Evolutionary conservation across 2,888 invertebrate genomes (phyloP), one percentile per base, ranked within the genome.

Genomic region (Conops quadrifasciatus): DNA sequence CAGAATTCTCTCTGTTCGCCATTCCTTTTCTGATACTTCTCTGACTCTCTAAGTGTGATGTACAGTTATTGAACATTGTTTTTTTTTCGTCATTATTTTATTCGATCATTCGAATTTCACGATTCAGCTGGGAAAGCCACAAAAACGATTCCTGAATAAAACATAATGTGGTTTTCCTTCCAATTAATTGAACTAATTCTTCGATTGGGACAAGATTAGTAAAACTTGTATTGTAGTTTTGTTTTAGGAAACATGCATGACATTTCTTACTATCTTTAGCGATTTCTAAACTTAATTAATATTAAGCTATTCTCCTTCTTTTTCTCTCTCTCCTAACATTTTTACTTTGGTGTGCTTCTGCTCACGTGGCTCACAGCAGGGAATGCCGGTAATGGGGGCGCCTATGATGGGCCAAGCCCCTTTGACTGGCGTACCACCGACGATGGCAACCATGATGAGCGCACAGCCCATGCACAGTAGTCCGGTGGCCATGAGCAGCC

Each of bases 351-450:
- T 43, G 24, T 66, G 2, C 7, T 26, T 26, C 24, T 45, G 53
- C 16, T 9, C 28, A 56, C 58, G 28, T 47, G 36, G 62, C 28
- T 47, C 59, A n/a, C 74, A 85, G 79, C 85, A 86, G 84, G 86
- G 86, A 73, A 86, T 86, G 84, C 84, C 85, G 77, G 84, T 84
- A 83, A 86, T 86, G 85, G 85, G 84, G 72, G 80, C 82, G 76
- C 82, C 80, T 80, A 85, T 85, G 84, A 81, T 85, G 85, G 80
- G 80, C 76, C 85, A 84, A 83, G 83, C 82, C 81, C 82, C 84
- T 83, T 84, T 82, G 83, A 82, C 84, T 84, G 84, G 84, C 76
- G 83, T 78, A 77, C 84, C 79, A 72, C 82, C 79, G 80, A 84
- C 83, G 77, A 78, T 78, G 75, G 74, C 75, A 76, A 78, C 81